These are phyloP conservation scores for Brotula barbata DNA, from an alignment of 2,797 vertebrate genomes.

Conservation along the genomic window DNA sequence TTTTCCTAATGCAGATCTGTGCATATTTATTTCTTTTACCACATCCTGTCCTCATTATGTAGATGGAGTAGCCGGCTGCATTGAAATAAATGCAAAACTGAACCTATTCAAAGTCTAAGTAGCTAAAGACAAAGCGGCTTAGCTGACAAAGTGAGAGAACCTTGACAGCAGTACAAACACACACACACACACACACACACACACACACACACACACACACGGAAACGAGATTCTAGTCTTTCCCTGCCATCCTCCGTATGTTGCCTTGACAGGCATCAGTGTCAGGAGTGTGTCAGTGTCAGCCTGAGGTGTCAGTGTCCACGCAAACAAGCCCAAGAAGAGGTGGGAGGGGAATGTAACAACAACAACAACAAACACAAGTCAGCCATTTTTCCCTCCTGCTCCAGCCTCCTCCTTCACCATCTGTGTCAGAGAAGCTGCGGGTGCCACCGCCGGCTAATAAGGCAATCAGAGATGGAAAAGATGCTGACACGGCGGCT, in stretches of 20 bases:
- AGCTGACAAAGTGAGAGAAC: constrained; percentile 65
- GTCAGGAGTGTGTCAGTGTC: constrained; percentile 77
- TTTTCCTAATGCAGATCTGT: constrained; percentile 43
- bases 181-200: constrained; percentile 32
- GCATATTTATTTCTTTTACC: constrained; percentile 33
- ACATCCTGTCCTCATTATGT: constrained; percentile 28
- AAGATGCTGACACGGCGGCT: constrained; percentile 84
- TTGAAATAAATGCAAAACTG: constrained; percentile 54
- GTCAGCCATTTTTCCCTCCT: constrained; percentile 64
- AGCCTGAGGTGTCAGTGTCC: constrained; percentile 79
- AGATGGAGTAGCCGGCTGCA: constrained; percentile 30
- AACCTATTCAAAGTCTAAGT: constrained; percentile 72
- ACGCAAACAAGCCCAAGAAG: constrained; percentile 70
- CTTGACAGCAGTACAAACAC: constrained; percentile 70
- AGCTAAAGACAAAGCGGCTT: constrained; percentile 64
- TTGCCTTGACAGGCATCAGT: constrained; percentile 79
- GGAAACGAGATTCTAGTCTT: constrained; percentile 52
- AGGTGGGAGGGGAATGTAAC: constrained; percentile 66
- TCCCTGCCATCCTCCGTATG: constrained; percentile 66
- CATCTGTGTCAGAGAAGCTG: constrained; percentile 82
- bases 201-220: constrained; percentile 21
- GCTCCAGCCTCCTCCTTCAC: constrained; percentile 69
- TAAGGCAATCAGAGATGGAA: constrained; percentile 86
- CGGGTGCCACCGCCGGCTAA: constrained; percentile 82
- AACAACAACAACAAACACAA: constrained; percentile 74